Percentiles rank a stretch among this genome's conserved stretches.
Conservation (phyloP, 1,140 invertebrate genomes). For the Apis cerana region DNA sequence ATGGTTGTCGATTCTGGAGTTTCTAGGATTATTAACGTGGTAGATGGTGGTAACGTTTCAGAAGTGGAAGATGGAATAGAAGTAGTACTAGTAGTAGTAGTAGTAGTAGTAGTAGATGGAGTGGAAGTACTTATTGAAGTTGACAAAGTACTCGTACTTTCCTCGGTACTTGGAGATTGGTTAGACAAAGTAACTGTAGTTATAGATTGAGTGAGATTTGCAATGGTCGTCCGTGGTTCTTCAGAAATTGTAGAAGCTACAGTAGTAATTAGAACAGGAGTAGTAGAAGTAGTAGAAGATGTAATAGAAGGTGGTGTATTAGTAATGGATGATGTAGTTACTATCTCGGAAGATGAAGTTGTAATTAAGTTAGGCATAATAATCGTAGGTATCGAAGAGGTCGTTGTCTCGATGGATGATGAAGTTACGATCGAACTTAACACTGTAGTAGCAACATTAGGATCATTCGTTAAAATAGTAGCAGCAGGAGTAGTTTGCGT, state of each 20-base stretch:
- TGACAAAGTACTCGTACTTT: not conserved
- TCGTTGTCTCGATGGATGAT: not conserved
- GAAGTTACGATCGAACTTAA: constrained; percentile 1
- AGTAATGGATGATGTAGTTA: no score
- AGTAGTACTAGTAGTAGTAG: not conserved
- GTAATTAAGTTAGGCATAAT: not conserved
- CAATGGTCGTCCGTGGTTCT: not conserved
- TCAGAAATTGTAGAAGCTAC: not conserved
- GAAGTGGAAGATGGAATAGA: not conserved
- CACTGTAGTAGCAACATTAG: not conserved
- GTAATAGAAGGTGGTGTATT: not conserved
- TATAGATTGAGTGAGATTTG: not conserved
- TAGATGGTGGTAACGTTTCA: no score
- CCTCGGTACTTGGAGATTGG: not conserved
- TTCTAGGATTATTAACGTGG: not conserved
- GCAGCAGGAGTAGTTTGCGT: not conserved
- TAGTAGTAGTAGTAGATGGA: not conserved
- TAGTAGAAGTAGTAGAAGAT: not conserved
- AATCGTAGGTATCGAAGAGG: not conserved
- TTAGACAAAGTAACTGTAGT: not conserved
- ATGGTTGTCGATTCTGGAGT: not conserved
- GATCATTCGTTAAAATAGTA: not conserved
- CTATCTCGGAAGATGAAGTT: not conserved
- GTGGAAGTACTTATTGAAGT: not conserved
- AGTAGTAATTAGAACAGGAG: not conserved